Evolutionary conservation across 2,797 vertebrate species (phyloP), one percentile per base, ranked within the genome.

Genomic region (Salmo trutta): DNA sequence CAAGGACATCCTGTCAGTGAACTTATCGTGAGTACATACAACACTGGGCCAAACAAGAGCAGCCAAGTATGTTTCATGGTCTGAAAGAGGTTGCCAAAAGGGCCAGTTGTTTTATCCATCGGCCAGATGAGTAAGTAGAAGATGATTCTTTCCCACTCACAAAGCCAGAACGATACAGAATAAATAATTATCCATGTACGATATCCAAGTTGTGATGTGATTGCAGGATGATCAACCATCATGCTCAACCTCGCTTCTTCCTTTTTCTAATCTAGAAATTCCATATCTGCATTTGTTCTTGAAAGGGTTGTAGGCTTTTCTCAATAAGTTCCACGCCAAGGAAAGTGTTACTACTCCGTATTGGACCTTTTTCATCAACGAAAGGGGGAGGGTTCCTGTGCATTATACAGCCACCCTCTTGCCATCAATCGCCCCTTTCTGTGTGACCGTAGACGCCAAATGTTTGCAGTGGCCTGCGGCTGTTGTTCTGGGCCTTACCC

Each of bases 1-100:
- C 88, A 93, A 94, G 88, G 88, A 93, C 91, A 94, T 94, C 93
- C 93, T 94, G 91, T 93, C 94, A 94, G 93, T 91, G 90, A 88
- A 91, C 88, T 93, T 92, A 93, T 93, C 91, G 91, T 88, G 89
- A 93, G 90, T 92, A 89, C 84, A 89, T 86, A 88, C 84, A 85
- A 87, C 85, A 84, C 78, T 77, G 86, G 89, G 90, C 92, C 92
- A 93, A 91, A 91, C 90, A 89, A 86, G 89, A 89, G 90, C 91
- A 59, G 73, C 19, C 76, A 75, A 74, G 69, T 54, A 69, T 75
- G 1, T 41, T 79, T 79, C 33, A 31, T 78, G 72, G 72, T 76
- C 77, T 71, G 51, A 67, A 62, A n/a, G 36, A 24, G 64, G 73
- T 72, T 73, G 73, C 73, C 31, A 81, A 64, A 75, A 36, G n/a